phyloP scores from a whole-genome alignment of 2,888 invertebrate species.

The Seladonia tumulorum region DNA sequence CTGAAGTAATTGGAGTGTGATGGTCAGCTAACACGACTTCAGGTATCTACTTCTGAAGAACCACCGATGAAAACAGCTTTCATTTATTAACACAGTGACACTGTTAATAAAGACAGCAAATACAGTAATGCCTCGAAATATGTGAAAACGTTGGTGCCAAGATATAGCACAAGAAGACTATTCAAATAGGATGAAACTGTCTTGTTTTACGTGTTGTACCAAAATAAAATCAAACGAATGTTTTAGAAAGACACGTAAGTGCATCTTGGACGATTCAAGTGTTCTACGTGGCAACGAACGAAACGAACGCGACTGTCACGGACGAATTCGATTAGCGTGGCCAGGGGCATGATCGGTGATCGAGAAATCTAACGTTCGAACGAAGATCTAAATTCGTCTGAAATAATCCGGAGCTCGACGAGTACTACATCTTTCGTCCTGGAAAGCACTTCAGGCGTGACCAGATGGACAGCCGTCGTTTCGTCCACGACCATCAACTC shows the following conservation, averaged over 20 bases:
- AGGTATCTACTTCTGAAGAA: too few relatives aligned
- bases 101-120: too few relatives aligned
- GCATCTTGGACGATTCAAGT: neutral
- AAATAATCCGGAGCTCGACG: constrained; percentile 37
- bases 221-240: neutral
- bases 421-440: constrained; percentile 77
- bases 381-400: constrained; percentile 66
- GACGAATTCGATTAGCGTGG: constrained; percentile 25
- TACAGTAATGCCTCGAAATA: too few relatives aligned
- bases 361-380: constrained; percentile 38
- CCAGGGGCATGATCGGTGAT: constrained; percentile 29
- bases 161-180: too few relatives aligned
- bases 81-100: too few relatives aligned
- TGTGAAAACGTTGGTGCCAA: too few relatives aligned
- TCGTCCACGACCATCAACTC: constrained; percentile 47
- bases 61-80: too few relatives aligned
- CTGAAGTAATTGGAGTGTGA: neutral
- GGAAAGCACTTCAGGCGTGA: constrained; percentile 80
- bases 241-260: neutral
- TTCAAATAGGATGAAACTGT: too few relatives aligned
- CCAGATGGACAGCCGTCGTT: constrained; percentile 62
- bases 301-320: constrained; percentile 48
- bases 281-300: neutral
- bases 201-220: too few relatives aligned
- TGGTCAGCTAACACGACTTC: neutral